Percentiles rank a stretch among this genome's conserved stretches.
These are phyloP conservation scores for Arvicola amphibius DNA, from an alignment of 2,797 vertebrate species.

Conservation along the genomic window DNA sequence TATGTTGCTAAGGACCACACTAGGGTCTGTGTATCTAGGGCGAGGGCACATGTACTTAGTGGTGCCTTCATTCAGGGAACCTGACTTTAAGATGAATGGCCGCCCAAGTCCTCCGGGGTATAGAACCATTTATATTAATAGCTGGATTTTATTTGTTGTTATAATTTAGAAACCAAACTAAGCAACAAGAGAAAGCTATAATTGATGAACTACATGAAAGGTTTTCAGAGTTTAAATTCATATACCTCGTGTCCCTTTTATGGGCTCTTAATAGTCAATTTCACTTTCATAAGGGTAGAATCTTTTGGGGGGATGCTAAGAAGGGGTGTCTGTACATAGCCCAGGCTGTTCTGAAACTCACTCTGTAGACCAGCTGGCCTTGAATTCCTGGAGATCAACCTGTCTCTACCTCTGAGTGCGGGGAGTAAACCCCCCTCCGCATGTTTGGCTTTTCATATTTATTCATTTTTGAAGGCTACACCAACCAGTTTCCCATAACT, in stretches of 20 bases:
- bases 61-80: neutral
- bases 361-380: neutral
- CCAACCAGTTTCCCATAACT: neutral
- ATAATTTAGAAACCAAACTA: slow-evolving; percentile 50
- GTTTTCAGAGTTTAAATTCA: neutral
- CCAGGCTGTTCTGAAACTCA: neutral
- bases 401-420: neutral
- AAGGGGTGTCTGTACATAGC: neutral
- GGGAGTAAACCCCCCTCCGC: no score
- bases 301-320: neutral
- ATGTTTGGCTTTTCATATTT: neutral
- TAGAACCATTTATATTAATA: neutral
- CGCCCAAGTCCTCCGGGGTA: neutral
- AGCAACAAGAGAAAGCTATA: slow-evolving; percentile 5
- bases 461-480: slow-evolving; percentile 29
- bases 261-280: neutral
- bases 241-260: neutral
- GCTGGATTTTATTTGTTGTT: neutral
- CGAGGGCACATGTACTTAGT: neutral
- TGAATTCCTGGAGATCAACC: neutral
- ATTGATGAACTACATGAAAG: neutral
- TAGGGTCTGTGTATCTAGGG: neutral
- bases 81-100: neutral
- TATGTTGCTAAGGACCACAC: neutral
- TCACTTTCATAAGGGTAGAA: slow-evolving; percentile 44